Conservation (phyloP, 2,113 vertebrate genomes). For the Dasypus novemcinctus region DNA sequence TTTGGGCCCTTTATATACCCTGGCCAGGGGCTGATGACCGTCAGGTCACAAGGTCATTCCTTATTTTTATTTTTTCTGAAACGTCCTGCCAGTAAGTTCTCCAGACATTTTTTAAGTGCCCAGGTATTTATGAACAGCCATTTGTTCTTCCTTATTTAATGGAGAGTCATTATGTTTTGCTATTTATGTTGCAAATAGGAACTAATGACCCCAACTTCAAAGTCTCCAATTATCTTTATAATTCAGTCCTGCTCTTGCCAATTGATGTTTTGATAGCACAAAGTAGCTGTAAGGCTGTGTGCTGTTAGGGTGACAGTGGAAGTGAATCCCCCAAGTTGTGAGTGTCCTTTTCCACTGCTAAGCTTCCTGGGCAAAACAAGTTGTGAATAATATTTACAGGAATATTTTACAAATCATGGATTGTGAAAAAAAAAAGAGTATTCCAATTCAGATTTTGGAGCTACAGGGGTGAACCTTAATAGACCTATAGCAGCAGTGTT, state of each 20-base stretch:
- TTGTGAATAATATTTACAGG: not conserved
- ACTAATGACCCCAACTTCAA: conserved; percentile 61
- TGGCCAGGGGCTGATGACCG: not conserved
- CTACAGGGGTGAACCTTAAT: not conserved
- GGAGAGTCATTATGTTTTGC: conserved; percentile 39
- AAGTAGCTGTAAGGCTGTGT: not conserved
- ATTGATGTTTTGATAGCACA: not conserved
- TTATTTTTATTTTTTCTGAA: conserved; percentile 50
- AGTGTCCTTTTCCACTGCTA: not conserved
- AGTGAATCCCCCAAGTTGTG: not conserved
- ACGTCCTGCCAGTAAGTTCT: not conserved
- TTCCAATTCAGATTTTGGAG: not conserved
- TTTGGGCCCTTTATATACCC: conserved; percentile 47
- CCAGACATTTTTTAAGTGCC: not conserved
- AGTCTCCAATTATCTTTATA: conserved; percentile 47
- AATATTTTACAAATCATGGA: not conserved
- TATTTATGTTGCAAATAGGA: conserved; percentile 60
- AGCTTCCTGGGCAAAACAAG: not conserved
- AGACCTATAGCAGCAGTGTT: not conserved
- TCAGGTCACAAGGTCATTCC: not conserved
- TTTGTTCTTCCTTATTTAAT: conserved; percentile 41
- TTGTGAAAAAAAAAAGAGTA: not conserved
- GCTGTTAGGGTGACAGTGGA: not conserved
- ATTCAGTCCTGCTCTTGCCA: not conserved
- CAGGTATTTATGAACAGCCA: not conserved